Evolutionary conservation across 2,113 vertebrate genomes (phyloP), one percentile per base, ranked within the genome.

Genomic region (Spea multiplicata): DNA sequence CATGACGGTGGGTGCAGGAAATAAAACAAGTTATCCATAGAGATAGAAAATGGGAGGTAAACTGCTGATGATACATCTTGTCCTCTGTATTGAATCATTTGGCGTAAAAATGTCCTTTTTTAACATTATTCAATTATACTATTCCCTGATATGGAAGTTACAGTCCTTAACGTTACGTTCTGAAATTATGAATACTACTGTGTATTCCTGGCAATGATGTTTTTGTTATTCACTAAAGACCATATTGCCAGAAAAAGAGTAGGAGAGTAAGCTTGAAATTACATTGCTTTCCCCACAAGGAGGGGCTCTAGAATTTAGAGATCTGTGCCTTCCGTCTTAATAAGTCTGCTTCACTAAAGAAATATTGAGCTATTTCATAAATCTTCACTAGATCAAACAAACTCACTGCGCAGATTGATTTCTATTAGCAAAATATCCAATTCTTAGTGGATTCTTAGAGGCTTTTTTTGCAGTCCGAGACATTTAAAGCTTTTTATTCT

Each of bases 341-440:
- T 8, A 59, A 59, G 3, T 59, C 55, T 64, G 5, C 67, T 75
- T 48, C 48, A 14, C 4, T 45, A 64, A 46, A 44, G 75, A 17
- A 46, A 66, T 48, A 7, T 0, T 44, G 80, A 71, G 45, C 4
- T 57, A 48, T 53, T n/a, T 0, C 3, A 17, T n/a, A 12, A 14
- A 10, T 10, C 30, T 80, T 69, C 61, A 46, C 47, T 30, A 64
- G 61, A 64, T 16, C n/a, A 17, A 64, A 64, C 61, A 8, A 3
- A 64, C n/a, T 17, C 16, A 16, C 61, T 64, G 6, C 14, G 73
- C 50, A 44, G 45, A 55, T 2, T 16, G 68, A 62, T 65, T 59
- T 4, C 55, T 59, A 13, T 13, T 78, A 16, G 1, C 3, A 7
- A 47, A 46, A 5, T 57, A 44, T 71, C 83, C 78, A 75, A 69